Conservation (phyloP, 2,797 vertebrate genomes). For the Macrochelys suwanniensis region DNA sequence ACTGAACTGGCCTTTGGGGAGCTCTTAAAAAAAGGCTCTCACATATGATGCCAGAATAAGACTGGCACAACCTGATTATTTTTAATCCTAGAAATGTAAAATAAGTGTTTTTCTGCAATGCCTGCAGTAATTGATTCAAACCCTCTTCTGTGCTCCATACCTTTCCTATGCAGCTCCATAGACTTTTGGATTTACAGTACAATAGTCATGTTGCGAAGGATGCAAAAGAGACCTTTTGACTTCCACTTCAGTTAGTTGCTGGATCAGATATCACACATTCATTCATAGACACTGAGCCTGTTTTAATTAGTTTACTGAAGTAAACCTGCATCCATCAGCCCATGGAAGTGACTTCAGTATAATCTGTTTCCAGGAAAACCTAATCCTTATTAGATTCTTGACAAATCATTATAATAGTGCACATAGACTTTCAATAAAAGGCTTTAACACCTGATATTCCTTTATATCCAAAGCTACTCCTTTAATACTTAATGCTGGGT, state of each 20-base stretch:
- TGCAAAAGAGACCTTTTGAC: slow-evolving; percentile 18
- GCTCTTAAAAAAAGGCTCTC: background rate
- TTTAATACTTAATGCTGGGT: background rate
- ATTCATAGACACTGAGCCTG: background rate
- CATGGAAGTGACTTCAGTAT: slow-evolving; percentile 6
- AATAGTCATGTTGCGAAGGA: background rate
- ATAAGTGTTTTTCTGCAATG: background rate
- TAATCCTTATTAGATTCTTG: slow-evolving; percentile 1
- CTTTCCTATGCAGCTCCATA: background rate
- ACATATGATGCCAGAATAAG: background rate
- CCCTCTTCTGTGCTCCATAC: background rate
- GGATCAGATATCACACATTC: background rate
- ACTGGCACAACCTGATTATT: background rate
- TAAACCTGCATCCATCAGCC: slow-evolving; percentile 27
- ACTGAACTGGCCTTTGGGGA: background rate
- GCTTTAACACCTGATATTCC: background rate
- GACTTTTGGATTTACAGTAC: slow-evolving; percentile 15
- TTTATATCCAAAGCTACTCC: background rate
- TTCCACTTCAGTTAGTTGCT: background rate
- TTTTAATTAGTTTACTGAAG: slow-evolving; percentile 24
- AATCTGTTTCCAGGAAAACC: slow-evolving; percentile 31
- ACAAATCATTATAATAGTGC: background rate
- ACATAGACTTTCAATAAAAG: background rate
- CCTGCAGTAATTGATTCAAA: background rate
- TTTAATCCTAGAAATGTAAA: background rate